Conservation (phyloP, 2,113 vertebrate genomes). For the Trematomus loennbergii region DNA sequence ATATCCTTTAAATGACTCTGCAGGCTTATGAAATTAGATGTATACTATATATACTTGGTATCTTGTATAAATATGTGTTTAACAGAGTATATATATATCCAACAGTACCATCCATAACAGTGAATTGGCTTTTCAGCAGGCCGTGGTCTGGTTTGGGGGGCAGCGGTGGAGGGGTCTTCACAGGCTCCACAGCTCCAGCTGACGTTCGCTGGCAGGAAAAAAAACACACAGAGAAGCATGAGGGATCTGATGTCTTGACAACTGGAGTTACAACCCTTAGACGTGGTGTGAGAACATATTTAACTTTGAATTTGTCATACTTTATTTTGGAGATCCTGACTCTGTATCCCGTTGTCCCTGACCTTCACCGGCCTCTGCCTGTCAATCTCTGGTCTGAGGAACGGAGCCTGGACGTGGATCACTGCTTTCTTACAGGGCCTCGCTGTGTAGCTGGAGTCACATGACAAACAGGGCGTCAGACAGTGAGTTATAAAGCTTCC, state of each 20-base stretch:
- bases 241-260: slow-evolving; percentile 32
- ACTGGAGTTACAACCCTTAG: not conserved
- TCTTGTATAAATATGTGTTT: slow-evolving; percentile 3
- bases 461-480: not conserved
- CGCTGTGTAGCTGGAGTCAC: slow-evolving; percentile 85
- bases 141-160: slow-evolving; percentile 89
- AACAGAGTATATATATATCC: slow-evolving; percentile 13
- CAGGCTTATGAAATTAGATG: not conserved
- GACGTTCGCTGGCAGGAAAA: slow-evolving; percentile 77
- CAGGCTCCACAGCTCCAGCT: slow-evolving; percentile 85
- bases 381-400: slow-evolving; percentile 88
- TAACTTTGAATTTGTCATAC: slow-evolving; percentile 68
- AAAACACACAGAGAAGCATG: slow-evolving; percentile 15
- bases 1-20: not conserved
- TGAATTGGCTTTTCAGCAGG: slow-evolving; percentile 87
- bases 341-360: slow-evolving; percentile 90
- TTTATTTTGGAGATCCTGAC: slow-evolving; percentile 86
- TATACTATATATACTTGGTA: not conserved
- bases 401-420: slow-evolving; percentile 90
- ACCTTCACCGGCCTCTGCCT: slow-evolving; percentile 88
- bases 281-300: slow-evolving; percentile 19
- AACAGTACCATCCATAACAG: slow-evolving; percentile 86
- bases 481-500: not conserved
- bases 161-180: slow-evolving; percentile 87
- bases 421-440: slow-evolving; percentile 83